A percentile compares a stretch with the other conserved stretches of the same genome.
phyloP scores from a whole-genome alignment of 2,797 vertebrate genomes.

The Geotrypetes seraphini region DNA sequence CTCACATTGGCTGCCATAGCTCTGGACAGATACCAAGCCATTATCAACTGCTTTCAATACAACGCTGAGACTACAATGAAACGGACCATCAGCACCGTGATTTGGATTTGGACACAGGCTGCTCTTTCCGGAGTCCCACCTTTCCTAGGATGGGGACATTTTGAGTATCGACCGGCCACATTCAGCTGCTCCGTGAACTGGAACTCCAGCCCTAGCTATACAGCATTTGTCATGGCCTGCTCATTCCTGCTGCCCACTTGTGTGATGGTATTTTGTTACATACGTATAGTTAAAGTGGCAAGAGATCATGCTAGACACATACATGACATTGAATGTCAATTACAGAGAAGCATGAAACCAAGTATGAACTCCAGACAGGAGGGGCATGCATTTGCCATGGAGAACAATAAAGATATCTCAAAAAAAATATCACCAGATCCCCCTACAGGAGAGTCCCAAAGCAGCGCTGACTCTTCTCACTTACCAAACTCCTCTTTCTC shows the following conservation, averaged over 20 bases:
- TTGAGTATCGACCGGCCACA: background rate
- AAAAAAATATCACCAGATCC: background rate
- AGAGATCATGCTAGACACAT: conserved; percentile 6
- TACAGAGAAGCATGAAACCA: conserved; percentile 1
- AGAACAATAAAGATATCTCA: background rate
- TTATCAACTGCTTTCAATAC: background rate
- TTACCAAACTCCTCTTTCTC: background rate
- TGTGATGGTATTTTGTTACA: background rate
- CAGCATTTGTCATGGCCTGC: too few species aligned
- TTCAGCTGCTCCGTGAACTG: background rate
- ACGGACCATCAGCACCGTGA: background rate
- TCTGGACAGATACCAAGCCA: background rate
- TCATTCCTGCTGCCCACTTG: background rate
- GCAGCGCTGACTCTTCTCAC: background rate
- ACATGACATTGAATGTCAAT: background rate
- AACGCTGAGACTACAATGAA: background rate
- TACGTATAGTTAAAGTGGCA: background rate
- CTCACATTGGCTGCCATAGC: background rate
- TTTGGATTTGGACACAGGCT: conserved; percentile 5
- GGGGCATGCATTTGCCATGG: conserved; percentile 1
- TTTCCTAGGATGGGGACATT: background rate
- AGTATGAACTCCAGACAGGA: conserved; percentile 1
- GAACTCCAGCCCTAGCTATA: background rate
- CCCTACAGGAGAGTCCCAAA: background rate
- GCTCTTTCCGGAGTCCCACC: conserved; percentile 3